Percentiles rank a stretch among this genome's conserved stretches.
Conservation (phyloP, 2,797 vertebrate genomes). For the Mormyrops boulengeri region DNA sequence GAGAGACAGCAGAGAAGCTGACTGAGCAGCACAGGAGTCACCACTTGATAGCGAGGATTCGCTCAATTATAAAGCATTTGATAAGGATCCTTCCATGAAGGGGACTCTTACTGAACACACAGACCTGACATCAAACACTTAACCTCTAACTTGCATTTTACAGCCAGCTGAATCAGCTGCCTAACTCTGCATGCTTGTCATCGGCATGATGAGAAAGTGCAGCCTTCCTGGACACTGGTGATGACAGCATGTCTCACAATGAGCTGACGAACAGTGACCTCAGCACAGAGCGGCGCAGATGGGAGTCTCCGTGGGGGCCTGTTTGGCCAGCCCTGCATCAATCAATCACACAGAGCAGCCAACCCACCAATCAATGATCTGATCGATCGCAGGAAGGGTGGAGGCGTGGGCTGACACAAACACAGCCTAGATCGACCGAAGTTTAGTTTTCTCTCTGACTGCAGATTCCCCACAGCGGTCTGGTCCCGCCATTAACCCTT, state of each 20-base stretch:
- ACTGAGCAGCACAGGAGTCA: not conserved
- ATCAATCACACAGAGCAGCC: conserved; percentile 25
- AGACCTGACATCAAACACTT: conserved; percentile 21
- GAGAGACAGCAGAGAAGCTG: not conserved
- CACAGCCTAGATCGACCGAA: not conserved
- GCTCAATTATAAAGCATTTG: not conserved
- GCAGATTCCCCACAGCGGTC: not conserved
- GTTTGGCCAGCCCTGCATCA: conserved; percentile 24
- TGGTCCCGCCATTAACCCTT: not conserved
- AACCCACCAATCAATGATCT: not conserved
- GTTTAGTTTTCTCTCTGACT: not conserved
- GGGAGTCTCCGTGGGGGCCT: conserved; percentile 14
- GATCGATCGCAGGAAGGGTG: conserved; percentile 20
- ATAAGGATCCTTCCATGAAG: not conserved
- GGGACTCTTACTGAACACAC: conserved; percentile 33
- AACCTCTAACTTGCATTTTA: not conserved
- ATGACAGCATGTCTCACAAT: conserved; percentile 25
- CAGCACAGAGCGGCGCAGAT: conserved; percentile 24
- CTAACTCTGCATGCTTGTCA: not conserved
- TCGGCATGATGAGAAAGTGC: conserved; percentile 14
- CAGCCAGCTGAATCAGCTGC: not conserved
- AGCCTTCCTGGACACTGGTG: conserved; percentile 16
- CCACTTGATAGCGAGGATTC: not conserved
- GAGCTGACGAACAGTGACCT: conserved; percentile 27
- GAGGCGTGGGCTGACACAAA: conserved; percentile 8